phyloP scores from a whole-genome alignment of 1,140 invertebrate genomes.

The Homarus americanus region DNA sequence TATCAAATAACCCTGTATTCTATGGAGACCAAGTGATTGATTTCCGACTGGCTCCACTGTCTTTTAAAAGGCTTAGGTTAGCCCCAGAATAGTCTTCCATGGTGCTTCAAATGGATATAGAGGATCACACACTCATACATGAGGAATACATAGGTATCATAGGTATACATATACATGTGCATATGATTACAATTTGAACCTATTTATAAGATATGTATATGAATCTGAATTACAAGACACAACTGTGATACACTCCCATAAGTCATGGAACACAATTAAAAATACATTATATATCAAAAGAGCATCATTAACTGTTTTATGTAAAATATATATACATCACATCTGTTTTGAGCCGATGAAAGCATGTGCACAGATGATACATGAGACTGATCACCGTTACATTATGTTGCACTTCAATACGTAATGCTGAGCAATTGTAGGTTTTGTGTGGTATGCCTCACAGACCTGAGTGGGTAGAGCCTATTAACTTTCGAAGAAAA shows the following conservation, averaged over 20 bases:
- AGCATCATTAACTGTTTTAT: constrained; percentile 32
- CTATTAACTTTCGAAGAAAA: constrained; percentile 36
- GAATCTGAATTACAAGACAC: constrained; percentile 38
- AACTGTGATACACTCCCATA: constrained; percentile 43
- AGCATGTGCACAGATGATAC: constrained; percentile 50
- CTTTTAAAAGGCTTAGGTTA: not conserved
- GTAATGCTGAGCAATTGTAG: constrained; percentile 64
- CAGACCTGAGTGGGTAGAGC: constrained; percentile 67
- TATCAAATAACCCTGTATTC: constrained; percentile 37
- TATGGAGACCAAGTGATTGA: not conserved
- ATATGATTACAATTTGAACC: constrained; percentile 49
- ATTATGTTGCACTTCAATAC: constrained; percentile 68
- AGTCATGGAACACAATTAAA: constrained; percentile 47
- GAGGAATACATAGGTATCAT: constrained; percentile 8
- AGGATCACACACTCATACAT: constrained; percentile 30
- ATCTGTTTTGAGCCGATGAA: constrained; percentile 70
- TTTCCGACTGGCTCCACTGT: not conserved
- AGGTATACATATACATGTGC: constrained; percentile 44
- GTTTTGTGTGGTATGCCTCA: constrained; percentile 63
- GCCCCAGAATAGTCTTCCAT: not conserved
- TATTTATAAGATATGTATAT: constrained; percentile 42
- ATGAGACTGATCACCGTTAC: constrained; percentile 42
- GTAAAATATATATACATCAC: constrained; percentile 51
- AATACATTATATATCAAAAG: constrained; percentile 51
- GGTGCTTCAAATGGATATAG: constrained; percentile 18